These are phyloP conservation scores for Troilus luridus DNA, from an alignment of 2,888 invertebrate genomes.

Conservation along the genomic window DNA sequence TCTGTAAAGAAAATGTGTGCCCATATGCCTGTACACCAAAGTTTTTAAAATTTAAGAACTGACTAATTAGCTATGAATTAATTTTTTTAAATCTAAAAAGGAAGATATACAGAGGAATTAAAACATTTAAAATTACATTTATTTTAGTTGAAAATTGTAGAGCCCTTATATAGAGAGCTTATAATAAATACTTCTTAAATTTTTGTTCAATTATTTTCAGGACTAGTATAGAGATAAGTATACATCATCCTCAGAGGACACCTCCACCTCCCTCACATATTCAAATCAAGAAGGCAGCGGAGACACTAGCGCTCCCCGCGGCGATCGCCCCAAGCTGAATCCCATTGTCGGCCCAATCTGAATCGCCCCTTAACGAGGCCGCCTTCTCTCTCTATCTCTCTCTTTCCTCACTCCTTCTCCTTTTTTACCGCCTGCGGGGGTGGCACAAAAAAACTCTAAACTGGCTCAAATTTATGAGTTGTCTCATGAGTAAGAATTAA, in stretches of 20 bases:
- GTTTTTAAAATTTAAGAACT: too few species aligned
- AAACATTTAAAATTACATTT: too few species aligned
- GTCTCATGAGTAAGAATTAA: constrained; percentile 52
- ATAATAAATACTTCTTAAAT: constrained; percentile 6
- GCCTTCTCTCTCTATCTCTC: neutral
- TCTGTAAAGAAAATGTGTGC: too few species aligned
- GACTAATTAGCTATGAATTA: too few species aligned
- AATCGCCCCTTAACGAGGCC: constrained; percentile 51
- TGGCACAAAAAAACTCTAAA: constrained; percentile 36
- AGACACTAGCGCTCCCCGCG: neutral
- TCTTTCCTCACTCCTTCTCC: neutral
- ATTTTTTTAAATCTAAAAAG: neutral
- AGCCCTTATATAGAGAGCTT: neutral
- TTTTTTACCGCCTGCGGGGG: constrained; percentile 40
- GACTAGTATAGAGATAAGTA: neutral
- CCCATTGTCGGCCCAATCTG: constrained; percentile 53
- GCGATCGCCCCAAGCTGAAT: neutral
- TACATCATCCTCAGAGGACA: neutral
- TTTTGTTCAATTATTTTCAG: neutral
- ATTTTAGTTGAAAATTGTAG: neutral
- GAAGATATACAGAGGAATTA: neutral
- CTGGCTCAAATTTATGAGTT: constrained; percentile 52
- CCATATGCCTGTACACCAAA: too few species aligned
- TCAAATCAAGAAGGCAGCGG: constrained; percentile 14
- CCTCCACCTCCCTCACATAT: neutral